Evolutionary conservation across 2,888 invertebrate species (phyloP), one percentile per base, ranked within the genome.

Genomic region (Noctua comes): DNA sequence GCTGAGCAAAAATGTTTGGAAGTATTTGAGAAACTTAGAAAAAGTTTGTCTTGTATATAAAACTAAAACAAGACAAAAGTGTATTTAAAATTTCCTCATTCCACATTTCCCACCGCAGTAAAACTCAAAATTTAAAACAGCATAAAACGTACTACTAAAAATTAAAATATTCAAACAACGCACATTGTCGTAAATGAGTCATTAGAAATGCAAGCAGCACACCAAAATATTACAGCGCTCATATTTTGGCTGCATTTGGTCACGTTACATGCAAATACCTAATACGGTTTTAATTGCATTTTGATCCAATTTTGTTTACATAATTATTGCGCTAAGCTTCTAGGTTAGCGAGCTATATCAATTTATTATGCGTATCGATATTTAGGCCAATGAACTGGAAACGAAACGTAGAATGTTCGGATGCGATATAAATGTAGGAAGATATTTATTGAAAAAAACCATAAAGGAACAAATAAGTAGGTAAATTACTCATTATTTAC

Each of bases 151-250:
- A 43, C 31, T 10, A 43, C 43, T 57, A 62, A 78, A 78, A 69
- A 59, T 83, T 54, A 68, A 79, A 73, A 71, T 64, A 71, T 79
- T 74, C 31, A 59, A 68, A 79, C 62, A 83, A 68, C 48, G 31
- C 62, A 62, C 48, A 54, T 59, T n/a, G 21, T 62, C 24, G 27
- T 65, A 62, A 79, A 73, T 79, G 24, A 68, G 24, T 54, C 70
- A 83, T 83, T 74, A 83, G 48, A 43, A 74, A 83, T 79, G 48
- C 54, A 70, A 82, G 46, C 59, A n/a, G 46, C 59, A 31, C 57
- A 8, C 13, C 13, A 16, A 70, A 72, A 62, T 36, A 77, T 68
- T 51, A 16, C n/a, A 48, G n/a, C 16, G 18, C 43, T 73, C 40
- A 57, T 66, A 82, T 76, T 70, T 43, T 36, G 10, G 31, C 40